Conservation (phyloP, 1,140 invertebrate genomes). For the Holcopasites calliopsidis region DNA sequence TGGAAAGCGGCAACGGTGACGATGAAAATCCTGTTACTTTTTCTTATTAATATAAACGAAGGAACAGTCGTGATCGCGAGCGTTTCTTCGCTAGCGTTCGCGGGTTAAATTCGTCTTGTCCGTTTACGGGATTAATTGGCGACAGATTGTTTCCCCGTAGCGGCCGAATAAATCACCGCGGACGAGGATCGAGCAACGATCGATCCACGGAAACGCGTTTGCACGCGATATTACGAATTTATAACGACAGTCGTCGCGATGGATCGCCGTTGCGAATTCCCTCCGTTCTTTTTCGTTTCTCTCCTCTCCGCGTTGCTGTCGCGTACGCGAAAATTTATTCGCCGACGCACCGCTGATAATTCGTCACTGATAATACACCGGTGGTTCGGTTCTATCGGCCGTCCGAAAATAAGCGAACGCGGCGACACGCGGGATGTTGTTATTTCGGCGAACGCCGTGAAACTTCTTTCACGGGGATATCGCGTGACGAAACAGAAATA, state of each 20-base stretch:
- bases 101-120: slow-evolving; percentile 35
- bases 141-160: slow-evolving; percentile 29
- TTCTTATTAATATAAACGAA: too few relatives aligned
- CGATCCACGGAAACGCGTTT: not conserved
- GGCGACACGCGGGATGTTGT: not conserved
- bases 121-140: slow-evolving; percentile 35
- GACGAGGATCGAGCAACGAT: not conserved
- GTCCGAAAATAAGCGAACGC: not conserved
- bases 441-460: not conserved
- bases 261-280: not conserved
- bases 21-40: not conserved
- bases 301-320: not conserved
- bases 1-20: not conserved
- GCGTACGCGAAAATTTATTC: not conserved
- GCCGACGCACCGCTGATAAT: not conserved
- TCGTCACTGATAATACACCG: not conserved
- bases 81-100: not conserved
- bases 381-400: not conserved
- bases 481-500: slow-evolving; percentile 25
- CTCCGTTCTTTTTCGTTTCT: not conserved
- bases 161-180: slow-evolving; percentile 27
- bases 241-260: not conserved
- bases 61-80: not conserved
- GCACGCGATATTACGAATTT: not conserved
- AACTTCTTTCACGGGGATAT: not conserved